Evolutionary conservation across 2,113 vertebrate genomes (phyloP), one percentile per base, ranked within the genome.

Genomic region (Clinocottus analis): DNA sequence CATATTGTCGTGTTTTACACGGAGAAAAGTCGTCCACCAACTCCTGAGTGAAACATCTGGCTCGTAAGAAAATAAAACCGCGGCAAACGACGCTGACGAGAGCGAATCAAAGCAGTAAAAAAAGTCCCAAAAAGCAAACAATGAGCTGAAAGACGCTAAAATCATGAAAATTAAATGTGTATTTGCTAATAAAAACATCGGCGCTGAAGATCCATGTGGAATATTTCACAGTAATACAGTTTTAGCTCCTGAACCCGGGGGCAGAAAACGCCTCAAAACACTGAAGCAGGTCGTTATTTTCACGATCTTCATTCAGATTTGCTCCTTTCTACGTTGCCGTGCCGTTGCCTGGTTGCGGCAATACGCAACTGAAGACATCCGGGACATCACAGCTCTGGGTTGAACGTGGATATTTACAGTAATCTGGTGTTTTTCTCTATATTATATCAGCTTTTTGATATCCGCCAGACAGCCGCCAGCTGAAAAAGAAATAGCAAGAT

Each of bases 361-460:
- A 23, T 29, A 7, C 33, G 7, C 8, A 43, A 6, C 27, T 53
- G 5, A 65, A 39, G 5, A 19, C 47, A 63, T 64, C 51, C 58
- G 35, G 39, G 39, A 51, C 61, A 29, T 47, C 7, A 23, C 51
- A 29, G 23, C 25, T 4, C 4, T 7, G 53, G 1, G 1, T 47
- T 79, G n/a, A 82, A 74, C 7, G 4, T 27, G 59, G 17, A 2
- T 33, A 45, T 75, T 82, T 64, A 53, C 13, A 17, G n/a, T 61
- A 9, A 80, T 76, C 77, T 83, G 35, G 14, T 78, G 55, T 83
- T 89, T 79, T 71, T 41, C 64, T 83, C 55, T 59, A 17, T 37
- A 27, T 0, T 62, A 64, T 35, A 83, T 72, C 77, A 64, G 53
- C 29, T 67, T 31, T 27, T 27, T 60, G 35, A 66, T 31, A 79